Evolutionary conservation across 2,888 invertebrate genomes (phyloP), one percentile per base, ranked within the genome.

Genomic region (Tricholauxania praeusta): DNA sequence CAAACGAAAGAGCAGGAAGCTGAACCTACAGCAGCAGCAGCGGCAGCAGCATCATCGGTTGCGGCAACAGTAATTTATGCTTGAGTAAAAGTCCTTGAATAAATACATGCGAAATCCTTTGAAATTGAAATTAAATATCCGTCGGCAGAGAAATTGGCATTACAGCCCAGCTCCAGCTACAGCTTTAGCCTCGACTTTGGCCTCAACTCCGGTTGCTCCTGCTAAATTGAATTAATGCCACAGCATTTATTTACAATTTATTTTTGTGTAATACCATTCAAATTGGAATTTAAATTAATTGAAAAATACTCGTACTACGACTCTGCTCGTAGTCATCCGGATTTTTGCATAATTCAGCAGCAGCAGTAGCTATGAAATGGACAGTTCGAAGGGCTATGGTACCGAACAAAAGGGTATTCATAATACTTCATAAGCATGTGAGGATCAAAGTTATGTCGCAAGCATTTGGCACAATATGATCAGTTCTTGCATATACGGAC

Each of bases 1-100:
- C 55, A 68, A 60, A 62, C 48, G 48, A 22, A 47, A 17, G 19
- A 22, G 62, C 39, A 67, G 60, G 52, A 53, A 67, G 19, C 47
- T 63, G 39, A 39, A 39, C 39, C 39, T 39, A 39, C 39, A 39
- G 7, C 7, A 10, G 39, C 10, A 39, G 2, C 22, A 22, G 22
- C 39, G 5, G 47, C 39, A 55, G 53, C 51, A 48, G 19, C 60
- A 63, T 47, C 55, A 63, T 73, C 59, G 66, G 66, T 60, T 71
- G 66, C 55, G 73, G 51, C 70, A 39, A 39, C 39, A 53, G 73
- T 73, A 73, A 73, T 73, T 73, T 73, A 73, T 73, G 73, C 73
- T 71, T 73, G 65, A 73, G 66, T 71, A 63, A 73, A 73, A 73
- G 71, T 73, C 73, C 71, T 70, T 73, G 73, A 73, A 73, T 73